Base-by-base conservation (phyloP, 2,888 invertebrate genomes). In the Polydrusus pterygomalis region DNA sequence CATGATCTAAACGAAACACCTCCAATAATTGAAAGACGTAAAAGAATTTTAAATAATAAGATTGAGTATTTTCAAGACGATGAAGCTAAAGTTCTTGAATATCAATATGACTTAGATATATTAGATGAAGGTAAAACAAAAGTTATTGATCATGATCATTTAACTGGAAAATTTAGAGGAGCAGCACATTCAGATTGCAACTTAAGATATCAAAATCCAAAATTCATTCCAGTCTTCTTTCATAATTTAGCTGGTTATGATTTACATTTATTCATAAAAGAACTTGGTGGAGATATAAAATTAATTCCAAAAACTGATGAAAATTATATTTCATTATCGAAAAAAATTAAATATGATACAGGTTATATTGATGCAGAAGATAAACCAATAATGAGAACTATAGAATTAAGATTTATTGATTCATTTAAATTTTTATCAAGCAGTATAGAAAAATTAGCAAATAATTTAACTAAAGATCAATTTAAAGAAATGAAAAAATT, bases 331-430 rank as follows among this genome's bases (percentile, higher is more conserved):
- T 43, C 43, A 43, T 13, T 43, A 43, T n/a, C 43, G 43, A 43
- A 43, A 43, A 43, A 43, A 43, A 43, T 43, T 43, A 43, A 13
- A 43, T 43, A 43, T 43, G 43, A n/a, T 43, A 43, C 43, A 43
- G 43, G 43, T 9, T 9, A 43, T 43, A 43, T 43, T 43, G n/a
- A 43, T 43, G 10, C 5, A 11, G 6, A 43, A 43, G 43, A n/a
- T 43, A 43, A 43, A 43, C 43, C 13, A 43, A 43, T 43, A 43
- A 43, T 43, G 13, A 43, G 43, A 43, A n/a, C 43, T 43, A 43
- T 43, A 43, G 43, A 43, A 43, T 43, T 43, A 47, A 47, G 47
- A 47, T 17, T 15, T 47, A 17, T 47, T 47, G 47, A 47, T 47
- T 47, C 15, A 47, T 17, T 47, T 47, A 47, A 47, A 47, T 47